Conservation (phyloP, 2,888 invertebrate species). For the Himalopsyche anomala region DNA sequence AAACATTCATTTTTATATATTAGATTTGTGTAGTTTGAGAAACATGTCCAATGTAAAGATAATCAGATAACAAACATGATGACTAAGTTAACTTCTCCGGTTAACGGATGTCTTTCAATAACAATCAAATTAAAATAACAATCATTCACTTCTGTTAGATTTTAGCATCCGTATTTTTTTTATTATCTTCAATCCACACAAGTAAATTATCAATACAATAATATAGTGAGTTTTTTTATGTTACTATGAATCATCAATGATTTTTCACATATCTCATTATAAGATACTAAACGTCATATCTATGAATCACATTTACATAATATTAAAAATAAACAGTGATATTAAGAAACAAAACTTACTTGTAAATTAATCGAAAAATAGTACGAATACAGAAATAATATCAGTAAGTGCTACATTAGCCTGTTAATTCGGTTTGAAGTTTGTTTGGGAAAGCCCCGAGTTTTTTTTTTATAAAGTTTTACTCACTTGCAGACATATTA, state of each 20-base stretch:
- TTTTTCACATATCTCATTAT: constrained; percentile 4
- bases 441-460: too few species aligned
- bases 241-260: not conserved
- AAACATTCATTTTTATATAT: too few species aligned
- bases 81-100: constrained; percentile 26
- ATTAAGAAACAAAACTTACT: not conserved
- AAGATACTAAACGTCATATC: not conserved
- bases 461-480: too few species aligned
- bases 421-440: too few species aligned
- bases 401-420: too few species aligned
- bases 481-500: too few species aligned
- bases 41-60: not conserved
- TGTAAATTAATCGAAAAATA: too few species aligned
- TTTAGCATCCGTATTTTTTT: constrained; percentile 35
- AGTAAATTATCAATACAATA: not conserved
- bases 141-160: constrained; percentile 24
- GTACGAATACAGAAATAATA: too few species aligned
- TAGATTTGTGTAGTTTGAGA: not conserved
- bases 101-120: constrained; percentile 27
- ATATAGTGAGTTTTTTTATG: not conserved
- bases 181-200: not conserved
- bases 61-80: constrained; percentile 4
- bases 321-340: not conserved
- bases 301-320: not conserved
- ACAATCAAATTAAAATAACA: constrained; percentile 36